These are phyloP conservation scores for Coelopa pilipes DNA, from an alignment of 2,888 invertebrate species.

Conservation along the genomic window DNA sequence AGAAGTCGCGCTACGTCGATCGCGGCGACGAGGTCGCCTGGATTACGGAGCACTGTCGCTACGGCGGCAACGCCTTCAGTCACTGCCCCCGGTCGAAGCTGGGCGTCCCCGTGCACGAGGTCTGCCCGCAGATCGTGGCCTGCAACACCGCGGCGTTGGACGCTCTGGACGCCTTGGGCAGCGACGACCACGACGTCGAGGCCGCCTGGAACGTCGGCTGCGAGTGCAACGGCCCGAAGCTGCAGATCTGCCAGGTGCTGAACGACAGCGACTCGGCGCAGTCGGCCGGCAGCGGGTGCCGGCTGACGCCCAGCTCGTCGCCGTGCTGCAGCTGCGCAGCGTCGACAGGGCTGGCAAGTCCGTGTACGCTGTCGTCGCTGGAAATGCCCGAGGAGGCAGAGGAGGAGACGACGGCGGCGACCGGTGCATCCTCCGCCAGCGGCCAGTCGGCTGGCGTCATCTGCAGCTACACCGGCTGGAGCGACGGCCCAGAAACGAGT, in stretches of 20 bases:
- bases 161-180: not conserved
- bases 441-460: too few species aligned
- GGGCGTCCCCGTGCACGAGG: constrained; percentile 9
- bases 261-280: too few species aligned
- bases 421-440: too few species aligned
- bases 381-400: too few species aligned
- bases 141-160: not conserved
- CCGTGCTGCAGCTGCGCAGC: not conserved
- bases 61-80: not conserved
- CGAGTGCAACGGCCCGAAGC: not conserved
- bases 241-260: not conserved
- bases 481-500: too few species aligned
- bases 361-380: too few species aligned
- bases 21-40: constrained; percentile 51
- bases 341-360: too few species aligned
- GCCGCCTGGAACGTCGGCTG: not conserved
- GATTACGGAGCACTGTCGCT: constrained; percentile 54
- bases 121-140: not conserved
- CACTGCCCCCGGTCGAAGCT: not conserved
- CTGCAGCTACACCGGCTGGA: too few species aligned
- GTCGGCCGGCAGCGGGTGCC: not conserved
- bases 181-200: not conserved
- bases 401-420: too few species aligned
- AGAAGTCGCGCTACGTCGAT: constrained; percentile 43
- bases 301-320: not conserved